Conservation (phyloP, 2,888 invertebrate genomes). For the Ischnus inquisitorius region DNA sequence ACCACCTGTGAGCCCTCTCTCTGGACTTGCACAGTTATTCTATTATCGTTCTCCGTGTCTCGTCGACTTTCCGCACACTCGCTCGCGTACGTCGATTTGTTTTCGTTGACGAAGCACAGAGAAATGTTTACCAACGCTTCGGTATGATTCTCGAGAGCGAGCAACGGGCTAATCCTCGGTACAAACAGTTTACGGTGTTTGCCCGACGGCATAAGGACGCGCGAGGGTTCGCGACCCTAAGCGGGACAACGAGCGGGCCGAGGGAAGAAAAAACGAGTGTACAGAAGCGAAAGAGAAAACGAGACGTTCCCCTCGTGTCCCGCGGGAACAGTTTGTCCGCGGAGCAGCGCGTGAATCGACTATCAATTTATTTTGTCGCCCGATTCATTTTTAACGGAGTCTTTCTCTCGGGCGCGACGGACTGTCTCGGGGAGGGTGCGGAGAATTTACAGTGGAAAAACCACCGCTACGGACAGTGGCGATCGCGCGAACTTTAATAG, state of each 20-base stretch:
- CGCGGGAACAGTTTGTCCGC: slow-evolving; percentile 82
- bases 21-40: background rate
- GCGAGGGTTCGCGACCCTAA: slow-evolving; percentile 42
- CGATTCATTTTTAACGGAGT: slow-evolving; percentile 75
- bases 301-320: slow-evolving; percentile 72
- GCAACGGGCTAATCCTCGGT: slow-evolving; percentile 79
- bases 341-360: slow-evolving; percentile 80
- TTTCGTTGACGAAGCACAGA: slow-evolving; percentile 1
- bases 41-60: background rate
- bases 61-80: slow-evolving; percentile 9
- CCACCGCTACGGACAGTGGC: slow-evolving; percentile 1
- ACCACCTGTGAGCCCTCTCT: slow-evolving; percentile 73
- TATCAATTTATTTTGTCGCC: slow-evolving; percentile 83
- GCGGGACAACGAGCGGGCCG: slow-evolving; percentile 29
- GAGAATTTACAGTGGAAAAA: slow-evolving; percentile 1
- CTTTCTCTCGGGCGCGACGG: slow-evolving; percentile 43
- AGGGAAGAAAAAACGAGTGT: slow-evolving; percentile 51
- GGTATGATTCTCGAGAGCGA: slow-evolving; percentile 73
- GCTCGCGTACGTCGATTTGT: slow-evolving; percentile 50
- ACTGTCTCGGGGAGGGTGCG: slow-evolving; percentile 5
- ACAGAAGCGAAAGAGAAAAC: slow-evolving; percentile 39
- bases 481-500: background rate
- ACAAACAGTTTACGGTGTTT: slow-evolving; percentile 84
- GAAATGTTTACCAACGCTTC: slow-evolving; percentile 48
- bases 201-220: slow-evolving; percentile 69